Evolutionary conservation across 2,888 invertebrate species (phyloP), one percentile per base, ranked within the genome.

Genomic region (Argyresthia goedartella): DNA sequence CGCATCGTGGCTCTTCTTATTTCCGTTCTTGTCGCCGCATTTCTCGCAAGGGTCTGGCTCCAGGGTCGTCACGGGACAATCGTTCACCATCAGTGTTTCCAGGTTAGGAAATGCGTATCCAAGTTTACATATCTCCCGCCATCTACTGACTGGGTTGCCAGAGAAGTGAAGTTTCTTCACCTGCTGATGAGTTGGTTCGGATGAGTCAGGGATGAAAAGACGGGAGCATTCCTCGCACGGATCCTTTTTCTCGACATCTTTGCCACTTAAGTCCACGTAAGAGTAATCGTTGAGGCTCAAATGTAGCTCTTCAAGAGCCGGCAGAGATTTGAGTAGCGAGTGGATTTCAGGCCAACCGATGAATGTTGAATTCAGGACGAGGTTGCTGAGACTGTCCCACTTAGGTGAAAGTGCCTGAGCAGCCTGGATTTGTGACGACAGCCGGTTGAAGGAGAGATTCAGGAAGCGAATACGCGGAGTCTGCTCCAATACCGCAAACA

Each of bases 401-500:
- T 73, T 70, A 1, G 82, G 85, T 46, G 72, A 71, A 9, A 85
- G 67, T 1, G 82, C 74, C 54, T 86, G 87, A 35, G 89, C 88
- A 8, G 88, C 85, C 57, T 89, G 89, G 25, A 94, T 81, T 51
- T 93, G 92, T 52, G 92, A 91, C 39, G 92, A 91, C 42, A 95
- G 85, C 57, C 91, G 90, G 77, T 98, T 98, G 80, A 95, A 95
- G 74, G 97, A 97, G 61, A 98, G 79, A 75, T 98, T 98, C 50
- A 97, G 91, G 77, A 97, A 97, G 67, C 94, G 92, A 57, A 98
- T 91, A 60, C 92, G 90, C 34, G 97, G 97, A 89, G 96, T 95
- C 71, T 95, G 93, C 68, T 93, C 91, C 57, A 98, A 78, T 65
- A 98, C 94, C 55, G 91, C 92, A 71, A 96, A 93, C 25, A 98